Evolutionary conservation across 2,113 vertebrate genomes (phyloP), one percentile per base, ranked within the genome.

Genomic region (Carollia perspicillata): DNA sequence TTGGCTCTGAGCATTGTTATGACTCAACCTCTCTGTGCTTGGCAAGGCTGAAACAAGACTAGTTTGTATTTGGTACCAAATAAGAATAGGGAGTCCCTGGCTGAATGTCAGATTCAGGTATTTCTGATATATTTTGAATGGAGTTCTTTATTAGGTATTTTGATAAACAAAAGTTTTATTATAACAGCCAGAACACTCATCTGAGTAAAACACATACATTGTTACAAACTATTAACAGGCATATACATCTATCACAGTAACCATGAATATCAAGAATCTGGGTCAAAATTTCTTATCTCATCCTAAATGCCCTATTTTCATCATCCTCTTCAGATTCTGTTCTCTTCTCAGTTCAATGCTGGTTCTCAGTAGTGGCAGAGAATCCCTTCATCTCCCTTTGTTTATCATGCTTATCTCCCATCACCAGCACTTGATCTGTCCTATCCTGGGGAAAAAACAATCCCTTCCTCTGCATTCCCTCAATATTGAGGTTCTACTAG

Each of bases 1-100:
- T 92, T 96, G 95, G 92, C 84, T 90, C n/a, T 84, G 37, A 96
- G 37, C 47, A 80, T 87, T 92, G 53, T 87, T 97, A 94, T 93
- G 90, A 97, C 84, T 97, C 84, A 94, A 94, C 75, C 35, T 96
- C 89, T 86, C 86, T 95, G 84, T 90, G 66, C 37, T 96, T 97
- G 89, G 90, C 90, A 92, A 92, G 20, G 53, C 53, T 97, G 65
- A 91, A 96, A 71, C n/a, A 96, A 95, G 53, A 96, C 89, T 89
- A 89, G 87, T 83, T 10, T 83, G 60, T 97, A 69, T 95, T 96
- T 80, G 42, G 66, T 91, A 86, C n/a, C 37, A 97, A 89, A 92
- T 89, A 90, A 79, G 89, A 92, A 94, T 89, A 95, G 60, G 79
- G 42, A 96, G 95, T 96, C 63, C 81, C 49, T 96, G 79, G 65